phyloP scores from a whole-genome alignment of 2,113 vertebrate genomes.

The Bostrychus sinensis region DNA sequence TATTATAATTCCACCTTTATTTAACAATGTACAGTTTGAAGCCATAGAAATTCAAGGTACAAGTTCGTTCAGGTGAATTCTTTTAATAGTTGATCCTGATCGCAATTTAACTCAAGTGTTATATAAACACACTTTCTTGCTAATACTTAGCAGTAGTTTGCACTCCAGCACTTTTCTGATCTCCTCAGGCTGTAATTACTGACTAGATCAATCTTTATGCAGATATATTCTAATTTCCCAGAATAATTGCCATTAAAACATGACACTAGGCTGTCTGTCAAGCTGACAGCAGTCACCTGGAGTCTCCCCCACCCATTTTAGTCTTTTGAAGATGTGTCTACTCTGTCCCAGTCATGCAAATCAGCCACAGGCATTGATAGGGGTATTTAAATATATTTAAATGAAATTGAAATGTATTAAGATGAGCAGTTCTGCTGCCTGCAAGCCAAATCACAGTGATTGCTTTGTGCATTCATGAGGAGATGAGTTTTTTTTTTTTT shows the following conservation, averaged over 20 bases:
- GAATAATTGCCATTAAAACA: slow-evolving; percentile 47
- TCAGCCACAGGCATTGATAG: slow-evolving; percentile 44
- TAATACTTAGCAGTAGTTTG: slow-evolving; percentile 19
- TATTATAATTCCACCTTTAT: too few species aligned
- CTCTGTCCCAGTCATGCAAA: slow-evolving; percentile 58
- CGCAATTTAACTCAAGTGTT: slow-evolving; percentile 8
- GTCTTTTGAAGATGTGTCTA: slow-evolving; percentile 40
- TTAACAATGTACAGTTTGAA: too few species aligned
- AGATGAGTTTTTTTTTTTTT: too few species aligned
- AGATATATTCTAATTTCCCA: too few species aligned
- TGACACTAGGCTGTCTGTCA: slow-evolving; percentile 51
- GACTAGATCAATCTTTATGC: too few species aligned
- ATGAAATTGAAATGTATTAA: slow-evolving; percentile 79
- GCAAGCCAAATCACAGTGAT: slow-evolving; percentile 69
- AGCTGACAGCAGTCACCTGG: slow-evolving; percentile 39
- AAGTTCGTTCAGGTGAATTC: too few species aligned
- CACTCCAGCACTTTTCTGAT: slow-evolving; percentile 29
- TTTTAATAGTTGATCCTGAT: slow-evolving; percentile 11
- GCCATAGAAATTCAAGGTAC: too few species aligned
- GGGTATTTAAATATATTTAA: slow-evolving; percentile 73
- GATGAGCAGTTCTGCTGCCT: slow-evolving; percentile 61
- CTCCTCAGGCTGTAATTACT: slow-evolving; percentile 36
- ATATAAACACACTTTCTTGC: slow-evolving; percentile 9
- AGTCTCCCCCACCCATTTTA: slow-evolving; percentile 30
- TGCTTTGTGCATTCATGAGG: slow-evolving; percentile 60